Evolutionary conservation across 1,140 invertebrate genomes (phyloP), one percentile per base, ranked within the genome.

Genomic region (Drosophila kepulauana): DNA sequence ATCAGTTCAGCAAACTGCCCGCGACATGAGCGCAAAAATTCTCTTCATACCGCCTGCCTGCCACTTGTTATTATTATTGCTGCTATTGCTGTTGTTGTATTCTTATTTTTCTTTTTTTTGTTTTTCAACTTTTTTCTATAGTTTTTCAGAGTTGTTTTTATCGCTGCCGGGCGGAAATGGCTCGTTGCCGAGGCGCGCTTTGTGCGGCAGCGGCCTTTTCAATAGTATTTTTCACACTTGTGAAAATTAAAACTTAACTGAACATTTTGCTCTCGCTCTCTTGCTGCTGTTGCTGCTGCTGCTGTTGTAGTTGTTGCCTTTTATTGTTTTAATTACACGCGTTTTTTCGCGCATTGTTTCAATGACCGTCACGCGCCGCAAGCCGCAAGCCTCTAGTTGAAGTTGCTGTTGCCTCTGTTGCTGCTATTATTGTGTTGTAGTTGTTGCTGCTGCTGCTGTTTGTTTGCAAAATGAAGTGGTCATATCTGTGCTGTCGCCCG

Each of bases 301-400:
- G 63, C 57, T 58, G 45, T 62, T 76, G 56, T 75, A 70, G 70
- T 63, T 81, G 82, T 28, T 69, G 72, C 66, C 56, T 89, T 82
- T 87, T 87, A 88, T 88, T 87, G 84, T 89, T 87, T 88, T 87
- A 88, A 87, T 87, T 87, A 78, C 84, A 87, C 77, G 84, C 84
- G 85, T 88, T 88, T 87, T 88, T 87, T 86, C 70, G 80, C 80
- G 73, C 80, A 87, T 87, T 89, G 80, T 87, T 87, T 87, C 80
- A 88, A 88, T 87, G 84, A 79, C 82, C 82, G 82, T 87, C 82
- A 86, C 76, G 82, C 79, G 82, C 80, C 80, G 78, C 82, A 80
- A 79, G 72, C 73, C 73, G 69, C 67, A 75, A 56, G 52, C 63
- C 48, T 43, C 49, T 8, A 51, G 64, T 48, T 79, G 64, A 46